Base-by-base conservation (phyloP, 2,113 vertebrate genomes). In the Acrocephalus arundinaceus region DNA sequence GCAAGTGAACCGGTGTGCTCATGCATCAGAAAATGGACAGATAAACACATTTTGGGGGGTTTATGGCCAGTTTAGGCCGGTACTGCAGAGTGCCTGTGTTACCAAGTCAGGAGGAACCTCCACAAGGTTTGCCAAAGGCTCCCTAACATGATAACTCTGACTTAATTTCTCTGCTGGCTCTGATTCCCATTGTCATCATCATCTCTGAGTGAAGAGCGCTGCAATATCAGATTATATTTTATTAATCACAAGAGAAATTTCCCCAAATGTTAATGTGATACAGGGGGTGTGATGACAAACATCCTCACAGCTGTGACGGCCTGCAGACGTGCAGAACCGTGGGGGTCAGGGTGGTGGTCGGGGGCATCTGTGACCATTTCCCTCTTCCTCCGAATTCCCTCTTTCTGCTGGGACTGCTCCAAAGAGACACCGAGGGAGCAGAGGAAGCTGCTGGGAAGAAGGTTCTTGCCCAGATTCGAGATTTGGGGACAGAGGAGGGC, bases 251-350 rank as follows among this genome's bases (percentile, higher is more conserved):
- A 16, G 65, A 81, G 55, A 82, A 31, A 46, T 49, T 63, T 61
- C 45, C 55, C 45, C 30, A 45, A 21, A 35, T 11, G 28, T 30
- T 45, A 54, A 54, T 28, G 57, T 3, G 11, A 19, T 52, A 27
- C 15, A 5, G 54, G 13, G 62, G 28, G 17, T 9, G 35, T 51
- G 41, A 15, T 41, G 61, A 58, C 21, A 31, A 79, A 45, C 7
- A 12, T 4, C 2, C 1, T 20, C 30, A 18, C 33, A 20, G 43
- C 22, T n/a, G 43, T 3, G 1, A 31, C 2, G 16, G 7, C 1
- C 15, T 11, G 52, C 37, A 37, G 16, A 59, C 28, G 13, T 9
- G 15, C 39, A 61, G 63, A 55, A 43, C 39, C 23, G 0, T 1
- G 49, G 35, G 17, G 31, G 8, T 24, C 6, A 7, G 22, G 12